Base-by-base conservation (phyloP, 2,888 invertebrate genomes). In the Nomada hirtipes region DNA sequence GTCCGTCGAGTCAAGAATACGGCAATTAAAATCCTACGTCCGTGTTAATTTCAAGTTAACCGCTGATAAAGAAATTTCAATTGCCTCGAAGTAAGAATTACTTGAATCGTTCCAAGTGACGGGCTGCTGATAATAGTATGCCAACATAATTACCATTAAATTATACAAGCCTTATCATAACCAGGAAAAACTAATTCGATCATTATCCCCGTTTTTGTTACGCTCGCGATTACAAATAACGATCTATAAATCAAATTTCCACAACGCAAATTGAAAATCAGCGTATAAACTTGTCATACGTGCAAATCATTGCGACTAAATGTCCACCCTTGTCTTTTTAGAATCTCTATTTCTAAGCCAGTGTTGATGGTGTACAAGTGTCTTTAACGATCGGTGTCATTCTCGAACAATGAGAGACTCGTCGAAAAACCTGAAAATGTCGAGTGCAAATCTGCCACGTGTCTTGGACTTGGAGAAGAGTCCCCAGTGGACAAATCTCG, bases 381-480 rank as follows among this genome's bases (percentile, higher is more conserved):
- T 18, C 13, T 11, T 18, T 2, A 29, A 29, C 10, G 29, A 44
- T 20, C 36, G 18, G 23, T 4, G 4, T 42, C 10, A 9, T 10
- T 15, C 1, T 15, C 0, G 15, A 69, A 59, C 57, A 55, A 74
- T 71, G 73, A 74, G 52, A n/a, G 47, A 73, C 13, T 13, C 20
- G 0, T 20, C 26, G 26, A 71, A 29, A 7, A 13, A 36, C 29
- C 26, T n/a, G 60, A 74, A 50, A 59, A 83, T 79, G 76, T 75
- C 82, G 23, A 55, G 68, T 59, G 50, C 80, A 67, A 82, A 73
- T 29, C 76, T 90, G 10, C 78, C 88, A 10, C 88, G 89, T 13
- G 88, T 92, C 29, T 86, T 88, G 42, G 91, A 91, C 65, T 74
- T 91, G 52, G 91, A 92, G 75, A 84, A 82, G 4, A 91, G 91